Evolutionary conservation across 1,140 invertebrate genomes (phyloP).

Genomic region (Drosophila triauraria): DNA sequence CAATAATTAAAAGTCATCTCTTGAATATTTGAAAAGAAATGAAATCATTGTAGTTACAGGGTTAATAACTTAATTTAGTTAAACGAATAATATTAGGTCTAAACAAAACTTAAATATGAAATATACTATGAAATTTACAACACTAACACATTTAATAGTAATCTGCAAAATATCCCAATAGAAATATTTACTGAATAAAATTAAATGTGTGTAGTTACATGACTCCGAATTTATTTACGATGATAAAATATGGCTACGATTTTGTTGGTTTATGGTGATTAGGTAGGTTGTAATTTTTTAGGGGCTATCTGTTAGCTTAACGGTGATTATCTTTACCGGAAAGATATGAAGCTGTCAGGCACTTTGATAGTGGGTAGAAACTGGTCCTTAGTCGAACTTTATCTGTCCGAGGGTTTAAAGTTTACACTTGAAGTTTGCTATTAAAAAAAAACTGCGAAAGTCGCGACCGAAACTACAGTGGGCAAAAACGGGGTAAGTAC

Average conservation of each 20-base stretch:
- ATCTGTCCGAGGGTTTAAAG: too few relatives aligned
- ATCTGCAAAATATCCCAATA: constrained; percentile 46
- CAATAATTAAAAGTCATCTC: not conserved
- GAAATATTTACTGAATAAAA: constrained; percentile 79
- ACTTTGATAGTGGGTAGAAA: too few relatives aligned
- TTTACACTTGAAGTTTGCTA: too few relatives aligned
- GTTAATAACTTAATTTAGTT: constrained; percentile 19
- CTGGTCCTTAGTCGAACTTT: too few relatives aligned
- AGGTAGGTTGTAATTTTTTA: not conserved
- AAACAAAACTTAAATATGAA: constrained; percentile 21
- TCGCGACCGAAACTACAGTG: too few relatives aligned
- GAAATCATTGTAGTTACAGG: constrained; percentile 10
- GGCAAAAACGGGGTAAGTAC: too few relatives aligned
- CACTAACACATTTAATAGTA: constrained; percentile 44
- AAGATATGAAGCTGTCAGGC: too few relatives aligned
- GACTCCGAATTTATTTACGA: not conserved
- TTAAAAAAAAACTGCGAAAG: too few relatives aligned
- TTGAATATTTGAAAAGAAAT: constrained; percentile 9
- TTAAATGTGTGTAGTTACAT: constrained; percentile 72
- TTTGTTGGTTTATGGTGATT: not conserved
- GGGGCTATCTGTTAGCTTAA: too few relatives aligned
- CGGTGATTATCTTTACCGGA: too few relatives aligned
- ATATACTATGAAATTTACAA: constrained; percentile 33
- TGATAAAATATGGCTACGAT: not conserved
- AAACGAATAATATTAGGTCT: constrained; percentile 25